Percentiles rank a stretch among this genome's conserved stretches.
phyloP scores from a whole-genome alignment of 1,140 invertebrate genomes.

The Lasioglossum albipes region DNA sequence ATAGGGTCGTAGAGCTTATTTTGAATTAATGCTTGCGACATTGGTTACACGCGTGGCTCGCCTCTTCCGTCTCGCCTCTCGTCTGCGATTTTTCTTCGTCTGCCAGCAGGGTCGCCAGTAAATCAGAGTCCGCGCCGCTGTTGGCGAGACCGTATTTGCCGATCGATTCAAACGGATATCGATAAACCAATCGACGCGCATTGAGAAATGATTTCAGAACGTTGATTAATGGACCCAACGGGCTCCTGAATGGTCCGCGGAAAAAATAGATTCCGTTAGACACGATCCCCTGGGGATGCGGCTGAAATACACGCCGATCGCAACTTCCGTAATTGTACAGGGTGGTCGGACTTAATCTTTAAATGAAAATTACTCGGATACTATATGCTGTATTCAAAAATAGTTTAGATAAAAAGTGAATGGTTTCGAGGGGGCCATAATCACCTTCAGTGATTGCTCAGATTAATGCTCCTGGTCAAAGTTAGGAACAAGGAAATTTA shows the following conservation, averaged over 20 bases:
- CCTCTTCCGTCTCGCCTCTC: slow-evolving; percentile 26
- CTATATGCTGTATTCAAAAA: no score
- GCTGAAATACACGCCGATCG: neutral
- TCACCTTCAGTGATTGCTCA: no score
- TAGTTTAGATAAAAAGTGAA: no score
- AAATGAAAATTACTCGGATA: no score
- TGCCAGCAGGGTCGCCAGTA: slow-evolving; percentile 8
- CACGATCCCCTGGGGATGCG: neutral
- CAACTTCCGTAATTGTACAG: slow-evolving; percentile 3
- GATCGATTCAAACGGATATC: slow-evolving; percentile 26
- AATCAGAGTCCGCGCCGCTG: slow-evolving; percentile 31
- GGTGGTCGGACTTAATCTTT: no score
- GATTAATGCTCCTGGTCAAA: no score
- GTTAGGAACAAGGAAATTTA: no score
- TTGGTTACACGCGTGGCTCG: slow-evolving; percentile 67
- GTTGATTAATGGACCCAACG: slow-evolving; percentile 22
- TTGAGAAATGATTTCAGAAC: slow-evolving; percentile 25
- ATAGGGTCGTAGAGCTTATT: slow-evolving; percentile 69
- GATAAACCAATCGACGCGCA: slow-evolving; percentile 34
- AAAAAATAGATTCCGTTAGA: slow-evolving; percentile 11
- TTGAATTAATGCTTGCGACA: slow-evolving; percentile 73
- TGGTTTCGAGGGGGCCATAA: no score
- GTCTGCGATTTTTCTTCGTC: slow-evolving; percentile 2
- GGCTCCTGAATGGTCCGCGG: neutral
- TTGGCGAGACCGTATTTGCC: slow-evolving; percentile 3